Evolutionary conservation across 2,797 vertebrate species (phyloP).

Genomic region (Pseudochirops corinnae): DNA sequence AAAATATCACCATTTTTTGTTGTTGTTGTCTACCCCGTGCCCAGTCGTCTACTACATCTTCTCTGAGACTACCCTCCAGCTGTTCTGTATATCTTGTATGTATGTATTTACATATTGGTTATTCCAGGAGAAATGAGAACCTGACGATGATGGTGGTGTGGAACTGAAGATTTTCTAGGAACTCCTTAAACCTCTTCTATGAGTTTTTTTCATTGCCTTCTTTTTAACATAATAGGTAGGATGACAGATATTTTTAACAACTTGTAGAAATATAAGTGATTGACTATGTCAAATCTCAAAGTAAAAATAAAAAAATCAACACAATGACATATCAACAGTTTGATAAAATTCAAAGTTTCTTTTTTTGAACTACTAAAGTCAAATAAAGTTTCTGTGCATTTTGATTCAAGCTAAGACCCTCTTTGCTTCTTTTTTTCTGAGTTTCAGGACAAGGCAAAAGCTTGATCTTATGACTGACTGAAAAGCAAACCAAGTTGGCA

Average conservation of each 20-base stretch:
- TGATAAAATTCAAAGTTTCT: not conserved
- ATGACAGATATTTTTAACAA: not conserved
- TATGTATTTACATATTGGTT: not conserved
- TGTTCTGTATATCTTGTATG: not conserved
- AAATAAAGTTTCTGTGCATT: not conserved
- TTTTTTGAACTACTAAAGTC: not conserved
- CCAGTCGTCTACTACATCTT: not conserved
- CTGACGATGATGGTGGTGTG: not conserved
- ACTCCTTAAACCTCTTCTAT: not conserved
- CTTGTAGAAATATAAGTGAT: not conserved
- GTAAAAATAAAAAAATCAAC: not conserved
- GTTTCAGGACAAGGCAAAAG: not conserved
- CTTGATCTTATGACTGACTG: not conserved
- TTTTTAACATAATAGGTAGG: not conserved
- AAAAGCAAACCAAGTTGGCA: not conserved
- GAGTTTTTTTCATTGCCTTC: not conserved
- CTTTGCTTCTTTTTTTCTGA: not conserved
- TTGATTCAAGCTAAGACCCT: not conserved
- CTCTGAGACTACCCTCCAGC: not conserved
- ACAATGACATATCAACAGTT: not conserved
- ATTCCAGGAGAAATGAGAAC: not conserved
- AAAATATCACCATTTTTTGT: not conserved
- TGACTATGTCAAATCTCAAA: not conserved
- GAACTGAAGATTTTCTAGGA: not conserved
- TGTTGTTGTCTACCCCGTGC: not conserved